phyloP scores from a whole-genome alignment of 1,140 invertebrate genomes.

The Sogatella furcifera region DNA sequence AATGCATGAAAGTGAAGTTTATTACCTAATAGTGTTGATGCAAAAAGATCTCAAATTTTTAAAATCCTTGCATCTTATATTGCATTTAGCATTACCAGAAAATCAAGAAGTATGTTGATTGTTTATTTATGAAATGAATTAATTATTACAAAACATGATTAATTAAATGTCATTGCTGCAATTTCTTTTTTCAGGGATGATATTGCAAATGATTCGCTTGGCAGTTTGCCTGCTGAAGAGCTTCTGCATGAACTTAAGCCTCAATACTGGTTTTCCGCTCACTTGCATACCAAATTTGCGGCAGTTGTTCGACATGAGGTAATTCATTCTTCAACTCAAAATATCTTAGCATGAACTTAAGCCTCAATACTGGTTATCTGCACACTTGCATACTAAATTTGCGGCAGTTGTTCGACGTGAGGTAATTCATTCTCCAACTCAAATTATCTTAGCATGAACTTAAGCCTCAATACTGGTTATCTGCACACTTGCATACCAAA shows the following conservation, averaged over 20 bases:
- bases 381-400: conserved; percentile 95
- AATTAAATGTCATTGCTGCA: no score
- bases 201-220: conserved; percentile 66
- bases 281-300: conserved; percentile 93
- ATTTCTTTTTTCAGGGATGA: conserved; percentile 51
- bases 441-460: conserved; percentile 38
- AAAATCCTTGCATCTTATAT: no score
- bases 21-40: no score
- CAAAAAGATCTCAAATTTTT: no score
- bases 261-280: conserved; percentile 91
- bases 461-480: conserved; percentile 89
- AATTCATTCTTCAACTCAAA: background rate
- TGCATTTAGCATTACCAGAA: no score
- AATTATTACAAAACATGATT: no score
- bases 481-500: conserved; percentile 94
- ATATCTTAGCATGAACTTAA: conserved; percentile 45
- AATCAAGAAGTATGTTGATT: no score
- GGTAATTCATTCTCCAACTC: conserved; percentile 16
- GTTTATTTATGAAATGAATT: no score
- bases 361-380: conserved; percentile 92
- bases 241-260: conserved; percentile 71
- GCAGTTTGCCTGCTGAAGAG: conserved; percentile 73
- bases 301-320: conserved; percentile 66
- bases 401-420: conserved; percentile 70
- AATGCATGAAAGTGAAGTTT: no score